Conservation (phyloP, 2,888 invertebrate genomes). For the Eupsilia transversa region DNA sequence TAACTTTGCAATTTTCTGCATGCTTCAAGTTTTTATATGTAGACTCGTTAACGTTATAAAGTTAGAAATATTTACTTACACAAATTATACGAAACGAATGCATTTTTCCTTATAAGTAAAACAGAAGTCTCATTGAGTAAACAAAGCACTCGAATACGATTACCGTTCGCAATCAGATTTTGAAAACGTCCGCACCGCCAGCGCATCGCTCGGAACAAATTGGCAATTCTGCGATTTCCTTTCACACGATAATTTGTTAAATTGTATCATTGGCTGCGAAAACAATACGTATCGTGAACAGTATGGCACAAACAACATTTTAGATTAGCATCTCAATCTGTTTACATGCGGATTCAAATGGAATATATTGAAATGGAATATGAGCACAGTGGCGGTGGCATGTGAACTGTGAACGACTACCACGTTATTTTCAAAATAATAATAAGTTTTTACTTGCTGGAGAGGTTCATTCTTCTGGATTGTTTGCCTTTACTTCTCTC, state of each 20-base stretch:
- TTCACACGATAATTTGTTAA: conserved; percentile 58
- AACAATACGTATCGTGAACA: conserved; percentile 37
- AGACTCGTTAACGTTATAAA: conserved; percentile 2
- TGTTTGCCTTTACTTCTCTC: background rate
- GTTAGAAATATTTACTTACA: conserved; percentile 12
- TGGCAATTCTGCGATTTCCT: conserved; percentile 55
- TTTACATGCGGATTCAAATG: conserved; percentile 37
- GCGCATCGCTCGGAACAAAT: conserved; percentile 33
- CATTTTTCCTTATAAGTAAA: background rate
- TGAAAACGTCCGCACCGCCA: conserved; percentile 3
- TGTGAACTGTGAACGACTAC: background rate
- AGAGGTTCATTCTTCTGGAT: background rate
- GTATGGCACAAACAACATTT: conserved; percentile 30
- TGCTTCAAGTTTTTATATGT: conserved; percentile 39
- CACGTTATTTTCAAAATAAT: background rate
- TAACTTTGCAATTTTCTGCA: conserved; percentile 47
- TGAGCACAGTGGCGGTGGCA: background rate
- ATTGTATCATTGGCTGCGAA: conserved; percentile 51
- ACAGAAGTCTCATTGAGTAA: conserved; percentile 11
- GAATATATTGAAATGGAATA: conserved; percentile 19
- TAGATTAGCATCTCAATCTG: conserved; percentile 50
- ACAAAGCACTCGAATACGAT: conserved; percentile 23
- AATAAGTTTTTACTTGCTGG: background rate
- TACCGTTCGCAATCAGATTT: conserved; percentile 24
- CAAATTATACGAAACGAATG: background rate